These are phyloP conservation scores for Euphydryas editha DNA, from an alignment of 2,888 invertebrate species.

Conservation along the genomic window DNA sequence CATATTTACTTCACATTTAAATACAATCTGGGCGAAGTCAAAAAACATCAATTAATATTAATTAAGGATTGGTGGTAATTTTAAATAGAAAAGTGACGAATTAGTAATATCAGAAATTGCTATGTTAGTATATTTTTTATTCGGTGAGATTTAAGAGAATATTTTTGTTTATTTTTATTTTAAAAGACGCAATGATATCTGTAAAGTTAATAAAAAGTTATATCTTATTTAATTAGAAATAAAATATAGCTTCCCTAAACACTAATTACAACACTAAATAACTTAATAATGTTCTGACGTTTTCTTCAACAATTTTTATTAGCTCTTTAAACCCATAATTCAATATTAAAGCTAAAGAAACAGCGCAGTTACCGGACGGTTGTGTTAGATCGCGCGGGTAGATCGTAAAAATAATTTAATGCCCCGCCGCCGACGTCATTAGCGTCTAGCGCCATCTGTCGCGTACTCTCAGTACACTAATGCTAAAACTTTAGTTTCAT, in stretches of 20 bases:
- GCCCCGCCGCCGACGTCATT: constrained; percentile 68
- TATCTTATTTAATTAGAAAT: not conserved
- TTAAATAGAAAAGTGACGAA: too few species aligned
- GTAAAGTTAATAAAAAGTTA: not conserved
- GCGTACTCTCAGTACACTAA: constrained; percentile 39
- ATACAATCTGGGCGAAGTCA: constrained; percentile 15
- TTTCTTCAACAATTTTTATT: constrained; percentile 33
- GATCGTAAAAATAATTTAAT: constrained; percentile 80
- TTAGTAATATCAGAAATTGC: too few species aligned
- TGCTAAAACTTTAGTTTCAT: constrained; percentile 39
- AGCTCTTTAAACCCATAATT: constrained; percentile 37
- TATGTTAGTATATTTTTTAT: too few species aligned
- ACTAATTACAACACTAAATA: constrained; percentile 30
- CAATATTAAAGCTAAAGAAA: constrained; percentile 41
- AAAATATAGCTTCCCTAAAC: constrained; percentile 4
- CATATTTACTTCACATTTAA: constrained; percentile 34
- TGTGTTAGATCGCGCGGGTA: constrained; percentile 51
- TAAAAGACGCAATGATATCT: too few species aligned
- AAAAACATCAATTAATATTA: not conserved
- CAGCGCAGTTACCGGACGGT: constrained; percentile 26
- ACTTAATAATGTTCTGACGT: constrained; percentile 30
- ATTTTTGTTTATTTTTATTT: not conserved
- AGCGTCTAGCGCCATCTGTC: constrained; percentile 69
- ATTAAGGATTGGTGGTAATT: constrained; percentile 3
- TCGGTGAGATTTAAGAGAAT: too few species aligned